phyloP scores from a whole-genome alignment of 2,797 vertebrate genomes.

The Loris lydekkerianus region DNA sequence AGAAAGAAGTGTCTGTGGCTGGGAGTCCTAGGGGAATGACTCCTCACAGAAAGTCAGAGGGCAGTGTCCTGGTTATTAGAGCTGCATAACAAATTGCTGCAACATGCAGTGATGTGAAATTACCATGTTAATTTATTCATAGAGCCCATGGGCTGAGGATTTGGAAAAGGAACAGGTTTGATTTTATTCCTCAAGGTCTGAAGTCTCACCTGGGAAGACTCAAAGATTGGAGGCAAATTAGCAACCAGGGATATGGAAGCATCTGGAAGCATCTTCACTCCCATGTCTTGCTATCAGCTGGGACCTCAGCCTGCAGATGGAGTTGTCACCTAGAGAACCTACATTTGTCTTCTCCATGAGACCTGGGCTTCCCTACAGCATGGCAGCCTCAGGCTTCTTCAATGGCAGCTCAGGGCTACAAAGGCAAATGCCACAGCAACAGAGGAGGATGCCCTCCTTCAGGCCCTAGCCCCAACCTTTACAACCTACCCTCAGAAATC shows the following conservation, averaged over 20 bases:
- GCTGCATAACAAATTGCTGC: conserved; percentile 10
- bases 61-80: neutral
- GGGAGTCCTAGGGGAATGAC: neutral
- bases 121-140: neutral
- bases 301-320: neutral
- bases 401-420: neutral
- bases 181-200: neutral
- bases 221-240: neutral
- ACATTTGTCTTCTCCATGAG: neutral
- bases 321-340: neutral
- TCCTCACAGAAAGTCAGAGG: neutral
- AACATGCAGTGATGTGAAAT: neutral
- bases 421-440: neutral
- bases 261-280: neutral
- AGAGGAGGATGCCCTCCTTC: neutral
- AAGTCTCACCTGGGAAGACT: neutral
- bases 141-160: neutral
- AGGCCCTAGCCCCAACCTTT: neutral
- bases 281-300: neutral
- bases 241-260: neutral
- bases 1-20: conserved; percentile 7
- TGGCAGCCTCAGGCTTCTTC: neutral
- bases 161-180: neutral
- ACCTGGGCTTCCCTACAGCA: conserved; percentile 22
- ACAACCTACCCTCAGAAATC: neutral